A percentile compares a stretch with the other conserved stretches of the same genome.
phyloP scores from a whole-genome alignment of 1,140 invertebrate genomes.

The Drosophila prosaltans region DNA sequence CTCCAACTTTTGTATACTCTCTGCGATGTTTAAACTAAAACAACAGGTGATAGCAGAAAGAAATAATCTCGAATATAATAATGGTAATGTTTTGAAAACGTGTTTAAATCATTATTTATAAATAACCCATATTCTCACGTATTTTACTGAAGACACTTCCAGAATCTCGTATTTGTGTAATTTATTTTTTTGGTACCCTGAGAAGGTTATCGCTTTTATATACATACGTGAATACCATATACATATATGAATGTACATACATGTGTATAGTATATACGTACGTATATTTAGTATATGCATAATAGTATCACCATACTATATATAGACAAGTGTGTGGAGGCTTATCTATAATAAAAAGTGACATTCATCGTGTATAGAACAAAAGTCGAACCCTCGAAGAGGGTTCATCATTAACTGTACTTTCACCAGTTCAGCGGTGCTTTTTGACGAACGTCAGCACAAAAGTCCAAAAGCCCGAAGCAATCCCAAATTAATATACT shows the following conservation, averaged over 20 bases:
- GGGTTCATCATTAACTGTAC: conserved; percentile 5
- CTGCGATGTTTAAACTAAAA: too few species aligned
- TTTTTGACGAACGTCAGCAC: not conserved
- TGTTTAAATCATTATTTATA: not conserved
- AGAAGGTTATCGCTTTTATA: not conserved
- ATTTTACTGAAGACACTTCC: not conserved
- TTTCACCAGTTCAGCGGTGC: not conserved
- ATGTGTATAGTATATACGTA: not conserved
- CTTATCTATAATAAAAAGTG: conserved; percentile 6
- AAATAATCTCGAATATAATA: not conserved
- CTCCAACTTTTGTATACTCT: too few species aligned
- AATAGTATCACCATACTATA: conserved; percentile 6
- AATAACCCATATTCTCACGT: conserved; percentile 1
- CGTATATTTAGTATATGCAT: too few species aligned
- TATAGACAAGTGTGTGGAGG: conserved; percentile 4
- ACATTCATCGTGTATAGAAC: conserved; percentile 12
- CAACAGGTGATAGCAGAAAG: not conserved
- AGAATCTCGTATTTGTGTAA: not conserved
- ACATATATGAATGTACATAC: not conserved
- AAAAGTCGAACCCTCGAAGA: not conserved
- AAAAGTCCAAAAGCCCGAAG: not conserved
- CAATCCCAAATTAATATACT: not conserved
- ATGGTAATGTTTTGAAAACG: not conserved
- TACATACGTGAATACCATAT: not conserved
- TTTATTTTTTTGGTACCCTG: conserved; percentile 3